A percentile compares a stretch with the other conserved stretches of the same genome.
These are phyloP conservation scores for Lampropteryx suffumata DNA, from an alignment of 2,888 invertebrate genomes.

Conservation along the genomic window DNA sequence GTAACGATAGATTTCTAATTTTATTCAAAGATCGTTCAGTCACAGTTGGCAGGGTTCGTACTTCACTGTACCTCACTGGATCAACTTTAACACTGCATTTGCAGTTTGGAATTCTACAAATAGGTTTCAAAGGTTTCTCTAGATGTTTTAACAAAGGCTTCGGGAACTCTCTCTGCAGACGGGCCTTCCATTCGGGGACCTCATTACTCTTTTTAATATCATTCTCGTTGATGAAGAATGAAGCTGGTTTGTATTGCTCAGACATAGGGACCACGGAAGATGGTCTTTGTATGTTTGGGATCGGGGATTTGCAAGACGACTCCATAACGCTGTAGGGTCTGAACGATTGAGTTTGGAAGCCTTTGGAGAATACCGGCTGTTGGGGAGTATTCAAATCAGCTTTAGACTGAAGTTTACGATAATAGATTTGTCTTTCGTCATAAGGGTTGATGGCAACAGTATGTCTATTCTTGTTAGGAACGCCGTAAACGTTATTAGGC, in stretches of 20 bases:
- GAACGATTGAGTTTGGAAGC: conserved; percentile 56
- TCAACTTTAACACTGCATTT: conserved; percentile 64
- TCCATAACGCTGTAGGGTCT: conserved; percentile 76
- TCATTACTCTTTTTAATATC: conserved; percentile 56
- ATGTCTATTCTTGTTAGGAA: conserved; percentile 66
- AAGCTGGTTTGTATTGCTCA: conserved; percentile 73
- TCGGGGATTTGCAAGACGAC: conserved; percentile 57
- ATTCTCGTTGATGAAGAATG: conserved; percentile 62
- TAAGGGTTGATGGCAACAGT: conserved; percentile 63
- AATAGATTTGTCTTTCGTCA: conserved; percentile 61
- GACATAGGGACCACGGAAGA: conserved; percentile 73
- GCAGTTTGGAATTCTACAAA: conserved; percentile 73
- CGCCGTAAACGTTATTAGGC: conserved; percentile 68
- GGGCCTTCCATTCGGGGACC: conserved; percentile 70
- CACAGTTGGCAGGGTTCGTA: conserved; percentile 61
- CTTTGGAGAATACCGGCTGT: conserved; percentile 38
- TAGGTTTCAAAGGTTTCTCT: conserved; percentile 63
- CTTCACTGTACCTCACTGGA: conserved; percentile 59
- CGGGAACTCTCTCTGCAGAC: conserved; percentile 65
- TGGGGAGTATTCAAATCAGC: conserved; percentile 45
- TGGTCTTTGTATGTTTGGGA: conserved; percentile 59
- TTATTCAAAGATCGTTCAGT: conserved; percentile 63
- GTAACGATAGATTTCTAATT: conserved; percentile 70
- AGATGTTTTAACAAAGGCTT: conserved; percentile 57
- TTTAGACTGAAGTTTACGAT: conserved; percentile 52